Evolutionary conservation across 2,797 vertebrate species (phyloP), one percentile per base, ranked within the genome.

Genomic region (Lepidocolaptes lacrymiger): DNA sequence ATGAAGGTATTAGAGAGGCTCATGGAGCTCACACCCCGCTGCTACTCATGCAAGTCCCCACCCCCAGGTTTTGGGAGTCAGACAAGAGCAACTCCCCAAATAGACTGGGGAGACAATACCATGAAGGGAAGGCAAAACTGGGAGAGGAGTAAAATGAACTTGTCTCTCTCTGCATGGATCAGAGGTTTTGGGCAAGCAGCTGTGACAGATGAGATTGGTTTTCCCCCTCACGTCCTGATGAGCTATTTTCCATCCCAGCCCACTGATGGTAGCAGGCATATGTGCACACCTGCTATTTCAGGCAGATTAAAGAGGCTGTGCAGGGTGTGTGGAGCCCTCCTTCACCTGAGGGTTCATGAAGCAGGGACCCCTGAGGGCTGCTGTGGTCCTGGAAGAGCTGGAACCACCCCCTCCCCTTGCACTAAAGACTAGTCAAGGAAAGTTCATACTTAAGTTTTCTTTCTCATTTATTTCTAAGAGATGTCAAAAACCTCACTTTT

Each of bases 321-420:
- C 30, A 9, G 30, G 43, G 48, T 15, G 14, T 0, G 2, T 3
- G 9, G 27, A 81, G 24, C 22, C 12, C 54, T 59, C 48, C 55
- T n/a, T 24, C 32, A 68, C 21, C 59, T 44, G 51, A 36, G 28
- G 2, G 34, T 20, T 67, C 21, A 13, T 4, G 36, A 58, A 58
- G 22, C 3, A 3, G 3, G 34, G 36, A 69, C 59, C 27, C 43
- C 68, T 39, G 10, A 0, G 1, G 63, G 54, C 34, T 24, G 36
- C 27, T n/a, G 37, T 0, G 0, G 13, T 15, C 24, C 61, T 62
- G 66, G 36, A 39, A 76, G 43, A 76, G 34, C n/a, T 52, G 37
- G n/a, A 74, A 51, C 15, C 19, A 69, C 16, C 20, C 52, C 58
- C 48, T 67, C 36, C 44, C 51, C 12, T 41, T 82, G 27, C 51